Evolutionary conservation across 2,113 vertebrate genomes (phyloP), one percentile per base, ranked within the genome.

Genomic region (Junco hyemalis): DNA sequence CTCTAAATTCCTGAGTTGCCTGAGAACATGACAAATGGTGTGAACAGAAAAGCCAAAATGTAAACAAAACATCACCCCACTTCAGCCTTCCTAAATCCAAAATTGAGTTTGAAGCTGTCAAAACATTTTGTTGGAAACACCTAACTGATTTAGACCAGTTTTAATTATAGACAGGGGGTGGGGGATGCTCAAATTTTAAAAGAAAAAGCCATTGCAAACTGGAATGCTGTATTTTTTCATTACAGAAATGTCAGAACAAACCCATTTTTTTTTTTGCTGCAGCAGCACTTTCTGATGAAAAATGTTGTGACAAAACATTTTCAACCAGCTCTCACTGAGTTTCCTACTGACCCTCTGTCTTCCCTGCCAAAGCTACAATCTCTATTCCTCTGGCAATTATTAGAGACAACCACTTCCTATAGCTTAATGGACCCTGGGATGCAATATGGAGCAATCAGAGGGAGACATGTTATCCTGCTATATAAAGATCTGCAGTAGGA

Each of bases 191-290:
- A 54, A 77, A 80, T 81, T 69, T 80, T 38, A 38, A 82, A 54
- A 88, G 64, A 53, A 90, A 90, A 94, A 81, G n/a, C 13, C 88
- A 44, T 8, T 59, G 56, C 51, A 81, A 86, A 86, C 21, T 7
- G 12, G 44, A 84, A 80, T 4, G n/a, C 57, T 86, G 88, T 78
- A 78, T 60, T 93, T 96, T 96, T 91, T 94, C 94, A 92, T 96
- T 94, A 92, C 8, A 63, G 51, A 88, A 92, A 81, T 48, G 91
- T 91, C 94, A 96, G 95, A 96, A 96, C 87, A 95, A 80, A 86
- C 10, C 40, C 12, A 0, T 31, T 44, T 45, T 48, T 53, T 53
- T 53, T 53, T 81, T 51, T 91, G 54, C 88, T 88, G 86, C 91
- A 64, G 68, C 77, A 91, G 95, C 92, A 92, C 16, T 91, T 94